A percentile compares a stretch with the other conserved stretches of the same genome.
Conservation (phyloP, 1,140 invertebrate species). For the Pseudachorutes palmiensis region DNA sequence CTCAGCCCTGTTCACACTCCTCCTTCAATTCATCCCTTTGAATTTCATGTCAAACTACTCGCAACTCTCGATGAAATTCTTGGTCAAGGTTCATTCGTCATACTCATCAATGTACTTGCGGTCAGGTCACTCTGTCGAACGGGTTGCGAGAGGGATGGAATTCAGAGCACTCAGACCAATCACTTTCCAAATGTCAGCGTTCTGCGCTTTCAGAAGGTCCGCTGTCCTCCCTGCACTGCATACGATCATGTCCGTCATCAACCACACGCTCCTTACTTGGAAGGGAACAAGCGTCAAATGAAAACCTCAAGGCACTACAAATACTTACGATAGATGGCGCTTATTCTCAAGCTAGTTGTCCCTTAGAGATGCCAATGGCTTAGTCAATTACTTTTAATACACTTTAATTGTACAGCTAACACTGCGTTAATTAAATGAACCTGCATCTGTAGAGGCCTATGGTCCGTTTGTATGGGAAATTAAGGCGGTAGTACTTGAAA, state of each 20-base stretch:
- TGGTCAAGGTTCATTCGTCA: not conserved
- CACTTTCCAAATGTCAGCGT: not conserved
- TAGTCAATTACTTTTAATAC: no score
- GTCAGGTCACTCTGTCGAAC: not conserved
- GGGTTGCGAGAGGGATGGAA: not conserved
- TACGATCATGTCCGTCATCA: not conserved
- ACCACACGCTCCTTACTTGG: not conserved
- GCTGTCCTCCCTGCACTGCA: not conserved
- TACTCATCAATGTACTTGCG: not conserved
- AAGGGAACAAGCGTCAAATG: no score
- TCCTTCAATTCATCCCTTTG: not conserved
- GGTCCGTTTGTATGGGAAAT: no score
- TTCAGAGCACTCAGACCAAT: not conserved
- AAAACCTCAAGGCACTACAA: no score
- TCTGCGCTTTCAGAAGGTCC: not conserved
- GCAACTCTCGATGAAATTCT: not conserved
- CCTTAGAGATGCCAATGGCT: no score
- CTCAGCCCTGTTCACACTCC: not conserved
- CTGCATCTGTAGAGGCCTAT: no score
- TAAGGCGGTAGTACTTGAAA: no score
- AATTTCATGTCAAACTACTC: not conserved
- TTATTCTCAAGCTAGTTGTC: no score
- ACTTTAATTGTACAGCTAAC: no score
- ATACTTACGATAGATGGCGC: no score
- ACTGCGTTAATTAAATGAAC: no score